Conservation (phyloP, 2,797 vertebrate species). For the Liparis tanakae region DNA sequence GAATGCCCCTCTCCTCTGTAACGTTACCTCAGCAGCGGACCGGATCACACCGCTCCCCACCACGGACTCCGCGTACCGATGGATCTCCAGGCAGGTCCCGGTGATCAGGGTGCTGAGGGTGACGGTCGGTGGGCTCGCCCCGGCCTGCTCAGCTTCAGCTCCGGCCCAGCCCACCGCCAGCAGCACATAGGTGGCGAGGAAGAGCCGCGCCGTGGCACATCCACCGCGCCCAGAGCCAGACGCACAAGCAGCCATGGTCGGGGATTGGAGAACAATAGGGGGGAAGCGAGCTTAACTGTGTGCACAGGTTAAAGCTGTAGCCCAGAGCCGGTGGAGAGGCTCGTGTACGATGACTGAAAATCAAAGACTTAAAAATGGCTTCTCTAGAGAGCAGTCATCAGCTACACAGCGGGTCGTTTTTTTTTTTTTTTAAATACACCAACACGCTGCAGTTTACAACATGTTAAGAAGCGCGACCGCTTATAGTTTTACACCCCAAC, state of each 20-base stretch:
- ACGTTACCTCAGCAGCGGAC: conserved; percentile 75
- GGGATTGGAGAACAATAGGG: background rate
- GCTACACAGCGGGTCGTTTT: background rate
- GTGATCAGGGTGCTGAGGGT: conserved; percentile 65
- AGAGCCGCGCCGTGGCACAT: conserved; percentile 41
- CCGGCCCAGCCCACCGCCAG: conserved; percentile 40
- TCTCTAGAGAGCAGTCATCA: conserved; percentile 49
- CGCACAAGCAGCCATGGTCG: conserved; percentile 38
- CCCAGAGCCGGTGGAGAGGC: conserved; percentile 20
- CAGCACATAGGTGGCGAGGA: conserved; percentile 41
- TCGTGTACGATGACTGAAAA: conserved; percentile 32
- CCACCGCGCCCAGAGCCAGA: conserved; percentile 34
- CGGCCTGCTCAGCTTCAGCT: conserved; percentile 42
- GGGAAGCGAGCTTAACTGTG: background rate
- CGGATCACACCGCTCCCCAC: conserved; percentile 75
- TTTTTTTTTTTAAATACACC: background rate
- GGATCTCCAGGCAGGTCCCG: conserved; percentile 69
- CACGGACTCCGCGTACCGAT: conserved; percentile 74
- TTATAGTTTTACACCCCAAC: background rate
- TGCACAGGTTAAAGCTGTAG: conserved; percentile 10
- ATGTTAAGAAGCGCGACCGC: background rate
- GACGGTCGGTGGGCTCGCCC: conserved; percentile 38
- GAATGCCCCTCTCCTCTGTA: conserved; percentile 19
- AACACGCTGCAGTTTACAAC: conserved; percentile 14
- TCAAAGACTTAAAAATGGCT: conserved; percentile 74